phyloP scores from a whole-genome alignment of 2,113 vertebrate genomes.

The Erpornis zantholeuca region DNA sequence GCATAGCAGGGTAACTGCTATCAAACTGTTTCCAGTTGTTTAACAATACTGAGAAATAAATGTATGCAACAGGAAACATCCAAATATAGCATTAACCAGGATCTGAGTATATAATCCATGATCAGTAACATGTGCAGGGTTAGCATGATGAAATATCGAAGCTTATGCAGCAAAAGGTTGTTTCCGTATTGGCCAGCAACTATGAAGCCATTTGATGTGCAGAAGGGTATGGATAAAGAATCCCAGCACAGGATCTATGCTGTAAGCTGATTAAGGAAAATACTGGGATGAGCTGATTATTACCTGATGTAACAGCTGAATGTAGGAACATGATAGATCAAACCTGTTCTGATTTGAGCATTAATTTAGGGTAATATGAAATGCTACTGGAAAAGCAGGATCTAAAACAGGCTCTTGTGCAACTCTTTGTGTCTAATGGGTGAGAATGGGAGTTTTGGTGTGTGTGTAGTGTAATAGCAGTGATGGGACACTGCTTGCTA shows the following conservation, averaged over 20 bases:
- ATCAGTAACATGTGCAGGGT: background rate
- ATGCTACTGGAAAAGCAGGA: background rate
- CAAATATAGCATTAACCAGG: background rate
- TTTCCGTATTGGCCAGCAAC: background rate
- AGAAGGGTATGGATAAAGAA: background rate
- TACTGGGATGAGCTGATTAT: background rate
- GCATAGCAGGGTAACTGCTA: background rate
- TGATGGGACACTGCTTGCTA: background rate
- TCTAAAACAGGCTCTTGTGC: background rate
- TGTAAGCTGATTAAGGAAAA: background rate
- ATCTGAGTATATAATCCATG: background rate
- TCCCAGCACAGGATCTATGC: background rate
- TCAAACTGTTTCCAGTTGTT: background rate
- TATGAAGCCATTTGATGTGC: background rate
- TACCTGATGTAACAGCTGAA: background rate
- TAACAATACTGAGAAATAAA: background rate
- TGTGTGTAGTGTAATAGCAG: background rate
- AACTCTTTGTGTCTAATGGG: background rate
- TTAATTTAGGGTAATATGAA: background rate
- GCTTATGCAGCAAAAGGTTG: background rate
- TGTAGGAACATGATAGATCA: background rate
- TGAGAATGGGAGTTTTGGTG: background rate
- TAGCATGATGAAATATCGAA: background rate
- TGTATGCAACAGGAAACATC: background rate
- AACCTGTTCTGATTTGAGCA: background rate